phyloP scores from a whole-genome alignment of 2,113 vertebrate species.

The Eira barbara region DNA sequence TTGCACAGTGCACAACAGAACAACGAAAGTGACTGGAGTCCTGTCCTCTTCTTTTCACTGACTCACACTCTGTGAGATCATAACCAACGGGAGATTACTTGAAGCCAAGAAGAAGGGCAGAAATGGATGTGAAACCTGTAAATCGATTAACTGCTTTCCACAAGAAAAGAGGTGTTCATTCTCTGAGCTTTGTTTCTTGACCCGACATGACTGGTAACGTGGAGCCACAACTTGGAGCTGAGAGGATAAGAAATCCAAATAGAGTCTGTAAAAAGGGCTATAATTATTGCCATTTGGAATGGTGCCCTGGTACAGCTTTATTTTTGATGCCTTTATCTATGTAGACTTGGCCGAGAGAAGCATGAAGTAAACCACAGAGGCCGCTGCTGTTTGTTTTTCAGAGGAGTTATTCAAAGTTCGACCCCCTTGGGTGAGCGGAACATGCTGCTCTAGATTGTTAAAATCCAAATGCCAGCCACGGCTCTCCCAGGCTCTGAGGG shows the following conservation, averaged over 20 bases:
- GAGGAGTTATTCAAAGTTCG: conserved; percentile 80
- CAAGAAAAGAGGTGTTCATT: background rate
- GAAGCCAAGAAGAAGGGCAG: background rate
- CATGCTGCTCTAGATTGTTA: conserved; percentile 41
- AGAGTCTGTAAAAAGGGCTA: background rate
- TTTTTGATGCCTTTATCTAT: conserved; percentile 1
- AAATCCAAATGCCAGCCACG: conserved; percentile 20
- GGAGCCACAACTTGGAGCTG: background rate
- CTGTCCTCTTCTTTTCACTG: background rate
- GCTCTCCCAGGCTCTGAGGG: background rate
- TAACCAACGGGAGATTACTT: background rate
- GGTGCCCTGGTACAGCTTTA: background rate
- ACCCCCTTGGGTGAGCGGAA: conserved; percentile 81
- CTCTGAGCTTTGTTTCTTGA: conserved; percentile 28
- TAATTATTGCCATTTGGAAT: background rate
- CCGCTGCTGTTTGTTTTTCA: conserved; percentile 67
- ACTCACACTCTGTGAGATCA: background rate
- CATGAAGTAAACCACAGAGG: background rate
- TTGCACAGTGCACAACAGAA: background rate
- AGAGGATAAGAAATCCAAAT: background rate
- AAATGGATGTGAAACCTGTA: background rate
- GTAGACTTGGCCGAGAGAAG: background rate
- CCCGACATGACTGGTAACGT: background rate
- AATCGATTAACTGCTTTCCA: background rate
- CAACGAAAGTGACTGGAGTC: background rate